Evolutionary conservation across 2,113 vertebrate genomes (phyloP).

Genomic region (Setophaga coronata): DNA sequence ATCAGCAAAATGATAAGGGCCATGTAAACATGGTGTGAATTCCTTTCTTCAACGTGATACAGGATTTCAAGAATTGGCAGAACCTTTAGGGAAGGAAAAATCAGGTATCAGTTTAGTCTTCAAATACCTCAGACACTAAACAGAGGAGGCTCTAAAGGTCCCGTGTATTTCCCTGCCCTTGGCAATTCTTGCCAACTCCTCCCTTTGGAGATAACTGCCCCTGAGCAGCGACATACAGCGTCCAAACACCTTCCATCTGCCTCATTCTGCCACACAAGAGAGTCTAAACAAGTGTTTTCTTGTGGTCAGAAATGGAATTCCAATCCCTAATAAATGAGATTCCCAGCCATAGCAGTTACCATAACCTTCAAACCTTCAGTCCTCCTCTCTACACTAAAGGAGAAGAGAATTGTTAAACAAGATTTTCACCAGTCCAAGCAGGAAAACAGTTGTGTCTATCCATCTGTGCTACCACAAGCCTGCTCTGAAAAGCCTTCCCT

Average conservation of each 20-base stretch:
- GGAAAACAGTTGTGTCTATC: not conserved
- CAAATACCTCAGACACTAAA: not conserved
- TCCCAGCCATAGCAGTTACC: not conserved
- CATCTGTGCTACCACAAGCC: not conserved
- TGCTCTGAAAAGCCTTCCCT: not conserved
- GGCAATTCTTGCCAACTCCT: not conserved
- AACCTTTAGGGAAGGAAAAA: constrained; percentile 77
- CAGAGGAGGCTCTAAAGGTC: not conserved
- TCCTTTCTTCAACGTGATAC: constrained; percentile 95
- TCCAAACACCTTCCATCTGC: constrained; percentile 11
- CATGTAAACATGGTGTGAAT: constrained; percentile 99
- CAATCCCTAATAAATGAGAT: not conserved
- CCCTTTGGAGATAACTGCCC: not conserved
- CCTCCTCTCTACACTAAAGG: not conserved
- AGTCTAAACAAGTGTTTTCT: not conserved
- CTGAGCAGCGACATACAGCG: not conserved
- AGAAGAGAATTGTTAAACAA: not conserved
- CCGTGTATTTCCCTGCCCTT: not conserved
- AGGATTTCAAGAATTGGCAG: constrained; percentile 96
- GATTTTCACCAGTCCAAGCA: not conserved
- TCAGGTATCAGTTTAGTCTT: not conserved
- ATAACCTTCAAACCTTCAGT: not conserved
- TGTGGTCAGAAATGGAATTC: constrained; percentile 1
- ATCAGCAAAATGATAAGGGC: constrained; percentile 97
- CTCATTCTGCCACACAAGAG: not conserved